Percentiles rank a stretch among this genome's conserved stretches.
phyloP scores from a whole-genome alignment of 2,113 vertebrate species.

The Gambusia affinis region DNA sequence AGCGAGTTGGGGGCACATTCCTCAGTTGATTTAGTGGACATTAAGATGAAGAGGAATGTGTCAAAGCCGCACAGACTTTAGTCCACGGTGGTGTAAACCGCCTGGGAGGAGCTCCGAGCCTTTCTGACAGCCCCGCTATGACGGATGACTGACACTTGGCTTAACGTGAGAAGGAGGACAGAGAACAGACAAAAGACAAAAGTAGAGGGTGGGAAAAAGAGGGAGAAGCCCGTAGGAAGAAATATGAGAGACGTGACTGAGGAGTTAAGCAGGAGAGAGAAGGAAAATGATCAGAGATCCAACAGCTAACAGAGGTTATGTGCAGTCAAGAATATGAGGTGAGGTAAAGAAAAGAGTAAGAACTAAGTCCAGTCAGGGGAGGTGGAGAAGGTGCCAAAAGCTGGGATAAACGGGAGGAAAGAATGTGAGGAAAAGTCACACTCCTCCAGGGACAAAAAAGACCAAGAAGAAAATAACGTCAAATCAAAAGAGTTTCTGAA shows the following conservation, averaged over 20 bases:
- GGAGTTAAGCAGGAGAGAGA: constrained; percentile 13
- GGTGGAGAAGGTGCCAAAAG: constrained; percentile 33
- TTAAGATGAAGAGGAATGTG: constrained; percentile 81
- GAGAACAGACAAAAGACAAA: constrained; percentile 29
- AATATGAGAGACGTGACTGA: constrained; percentile 20
- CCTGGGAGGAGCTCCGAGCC: constrained; percentile 48
- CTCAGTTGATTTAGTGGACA: constrained; percentile 79
- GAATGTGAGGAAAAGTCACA: constrained; percentile 26
- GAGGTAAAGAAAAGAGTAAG: constrained; percentile 25
- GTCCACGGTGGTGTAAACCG: constrained; percentile 49
- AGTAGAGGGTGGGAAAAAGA: constrained; percentile 6
- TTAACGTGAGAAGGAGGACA: constrained; percentile 49
- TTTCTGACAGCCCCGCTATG: constrained; percentile 51
- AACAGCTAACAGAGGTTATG: constrained; percentile 2
- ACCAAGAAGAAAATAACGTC: constrained; percentile 36
- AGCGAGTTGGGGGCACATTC: constrained; percentile 70
- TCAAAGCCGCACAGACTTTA: constrained; percentile 71
- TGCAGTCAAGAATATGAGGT: constrained; percentile 5
- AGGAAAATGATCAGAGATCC: constrained; percentile 15
- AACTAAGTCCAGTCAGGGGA: constrained; percentile 11
- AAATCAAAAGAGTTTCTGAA: constrained; percentile 60
- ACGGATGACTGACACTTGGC: constrained; percentile 68
- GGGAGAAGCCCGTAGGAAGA: constrained; percentile 9
- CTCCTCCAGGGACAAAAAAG: neutral
- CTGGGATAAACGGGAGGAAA: constrained; percentile 24